Evolutionary conservation across 2,797 vertebrate species (phyloP), one percentile per base, ranked within the genome.

Genomic region (Pseudochirops corinnae): DNA sequence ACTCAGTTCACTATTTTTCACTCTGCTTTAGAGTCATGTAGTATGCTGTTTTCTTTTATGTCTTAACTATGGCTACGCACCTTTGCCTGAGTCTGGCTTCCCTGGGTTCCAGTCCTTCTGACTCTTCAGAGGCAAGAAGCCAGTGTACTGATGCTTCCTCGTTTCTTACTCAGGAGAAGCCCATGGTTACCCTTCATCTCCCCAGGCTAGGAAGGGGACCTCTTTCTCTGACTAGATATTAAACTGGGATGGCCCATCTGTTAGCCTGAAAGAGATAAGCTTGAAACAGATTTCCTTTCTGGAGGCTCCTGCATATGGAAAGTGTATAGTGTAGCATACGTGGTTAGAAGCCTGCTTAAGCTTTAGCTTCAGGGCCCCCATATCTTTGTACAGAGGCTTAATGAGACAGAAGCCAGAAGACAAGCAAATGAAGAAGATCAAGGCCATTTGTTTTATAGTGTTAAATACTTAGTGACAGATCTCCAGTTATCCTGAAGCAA

Each of bases 401-500:
- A 82, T 46, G 74, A 82, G 74, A 82, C 39, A 46, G 82, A 74
- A 52, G 58, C 55, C 94, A 96, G 92, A 91, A 95, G 26, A 93
- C 92, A 96, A 62, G 55, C 91, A 82, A 94, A n/a, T 21, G 95
- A 94, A 94, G 39, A 97, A 95, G 56, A 58, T 93, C 93, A 92
- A 55, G 74, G 55, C 87, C 0, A 0, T 95, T 57, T 39, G 94
- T 82, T 55, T 95, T 46, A 16, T 95, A 93, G 93, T 56, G 56
- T 53, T 97, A 92, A 96, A 55, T 95, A 94, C 93, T 90, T 97
- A 31, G 52, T 97, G 94, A 96, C 60, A 96, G 60, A 29, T 95
- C 96, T 97, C 94, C 96, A 94, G 60, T 62, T 96, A 98, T 98
- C 91, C 93, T 95, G 21, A 97, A 50, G 46, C 67, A 26, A 92